Conservation (phyloP, 2,797 vertebrate species). For the Arctocebus calabarensis region DNA sequence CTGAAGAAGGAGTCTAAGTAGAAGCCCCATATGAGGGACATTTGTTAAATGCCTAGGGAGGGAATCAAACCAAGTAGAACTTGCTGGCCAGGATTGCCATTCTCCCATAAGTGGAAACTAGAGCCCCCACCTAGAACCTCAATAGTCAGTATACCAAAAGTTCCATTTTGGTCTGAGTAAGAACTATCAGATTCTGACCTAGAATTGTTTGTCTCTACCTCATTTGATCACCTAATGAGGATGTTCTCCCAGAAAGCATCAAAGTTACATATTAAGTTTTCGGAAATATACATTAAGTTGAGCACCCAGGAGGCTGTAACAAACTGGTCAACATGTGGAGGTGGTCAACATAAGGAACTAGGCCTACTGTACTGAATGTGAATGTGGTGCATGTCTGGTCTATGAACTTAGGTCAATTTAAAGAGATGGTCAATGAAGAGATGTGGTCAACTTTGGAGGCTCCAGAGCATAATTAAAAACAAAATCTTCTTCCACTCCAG, state of each 20-base stretch:
- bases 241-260: neutral
- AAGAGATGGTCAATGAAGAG: too few species aligned
- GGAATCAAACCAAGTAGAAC: neutral
- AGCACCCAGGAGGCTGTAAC: too few species aligned
- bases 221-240: neutral
- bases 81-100: neutral
- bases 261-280: neutral
- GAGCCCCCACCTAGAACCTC: neutral
- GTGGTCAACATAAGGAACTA: too few species aligned
- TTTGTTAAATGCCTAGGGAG: neutral
- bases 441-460: too few species aligned
- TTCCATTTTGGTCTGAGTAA: neutral
- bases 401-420: too few species aligned
- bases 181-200: neutral
- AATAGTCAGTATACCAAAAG: neutral
- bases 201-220: neutral
- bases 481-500: neutral
- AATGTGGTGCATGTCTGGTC: too few species aligned
- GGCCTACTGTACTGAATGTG: too few species aligned
- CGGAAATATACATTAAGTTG: neutral
- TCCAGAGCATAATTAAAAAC: neutral
- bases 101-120: neutral
- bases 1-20: neutral
- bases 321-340: too few species aligned
- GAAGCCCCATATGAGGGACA: neutral